Percentiles rank a stretch among this genome's conserved stretches.
Evolutionary conservation across 2,888 invertebrate genomes (phyloP).

Genomic region (Megastigmus dorsalis): DNA sequence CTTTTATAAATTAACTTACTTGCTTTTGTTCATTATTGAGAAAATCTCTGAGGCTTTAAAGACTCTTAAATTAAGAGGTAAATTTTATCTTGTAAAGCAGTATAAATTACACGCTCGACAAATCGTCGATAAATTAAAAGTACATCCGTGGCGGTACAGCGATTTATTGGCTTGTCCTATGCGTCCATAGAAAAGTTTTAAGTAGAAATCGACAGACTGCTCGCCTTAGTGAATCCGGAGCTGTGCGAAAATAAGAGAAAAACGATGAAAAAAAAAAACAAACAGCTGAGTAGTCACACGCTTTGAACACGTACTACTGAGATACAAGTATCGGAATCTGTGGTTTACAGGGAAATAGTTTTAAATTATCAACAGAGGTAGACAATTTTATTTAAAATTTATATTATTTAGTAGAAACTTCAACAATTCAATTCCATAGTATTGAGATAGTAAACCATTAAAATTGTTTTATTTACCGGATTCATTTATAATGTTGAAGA

Average conservation of each 20-base stretch:
- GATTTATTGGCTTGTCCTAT: slow-evolving; percentile 19
- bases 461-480: no score
- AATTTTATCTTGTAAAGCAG: background rate
- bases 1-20: no score
- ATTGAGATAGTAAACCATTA: no score
- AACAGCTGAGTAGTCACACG: background rate
- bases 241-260: slow-evolving; percentile 17
- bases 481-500: no score
- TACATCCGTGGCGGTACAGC: background rate
- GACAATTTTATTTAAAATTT: no score
- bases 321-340: background rate
- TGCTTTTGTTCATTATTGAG: no score
- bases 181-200: slow-evolving; percentile 32
- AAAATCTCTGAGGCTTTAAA: no score
- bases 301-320: background rate
- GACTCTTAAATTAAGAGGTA: no score
- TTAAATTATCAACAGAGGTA: no score
- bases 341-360: no score
- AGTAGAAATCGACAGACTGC: slow-evolving; percentile 33
- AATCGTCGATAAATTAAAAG: slow-evolving; percentile 14
- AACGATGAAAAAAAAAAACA: slow-evolving; percentile 22
- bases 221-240: background rate
- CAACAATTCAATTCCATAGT: no score
- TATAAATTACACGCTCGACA: background rate
- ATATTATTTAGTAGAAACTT: no score